These are phyloP conservation scores for Heliconius melpomene DNA, from an alignment of 1,140 invertebrate species.

Conservation along the genomic window DNA sequence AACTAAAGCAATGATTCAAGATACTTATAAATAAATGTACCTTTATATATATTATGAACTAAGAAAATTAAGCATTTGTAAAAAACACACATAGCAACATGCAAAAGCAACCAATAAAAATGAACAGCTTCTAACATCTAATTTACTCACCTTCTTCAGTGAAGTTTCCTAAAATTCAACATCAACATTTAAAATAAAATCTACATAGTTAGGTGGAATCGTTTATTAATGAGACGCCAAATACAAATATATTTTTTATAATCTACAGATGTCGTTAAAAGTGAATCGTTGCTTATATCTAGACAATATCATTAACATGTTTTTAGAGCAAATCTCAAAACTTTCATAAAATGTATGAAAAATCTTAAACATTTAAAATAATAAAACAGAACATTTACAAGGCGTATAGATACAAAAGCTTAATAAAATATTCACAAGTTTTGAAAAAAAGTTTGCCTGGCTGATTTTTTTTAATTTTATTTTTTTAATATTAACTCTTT, in stretches of 20 bases:
- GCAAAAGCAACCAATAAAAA: slow-evolving; percentile 55
- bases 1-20: neutral
- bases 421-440: slow-evolving; percentile 35
- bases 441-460: slow-evolving; percentile 26
- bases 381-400: slow-evolving; percentile 41
- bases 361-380: slow-evolving; percentile 36
- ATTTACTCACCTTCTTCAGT: slow-evolving; percentile 41
- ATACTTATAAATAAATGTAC: neutral
- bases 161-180: slow-evolving; percentile 31
- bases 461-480: slow-evolving; percentile 23
- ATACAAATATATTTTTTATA: slow-evolving; percentile 42
- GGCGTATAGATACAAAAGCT: slow-evolving; percentile 46
- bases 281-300: slow-evolving; percentile 24
- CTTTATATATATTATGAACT: too few relatives aligned
- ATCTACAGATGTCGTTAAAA: slow-evolving; percentile 23
- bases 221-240: slow-evolving; percentile 68
- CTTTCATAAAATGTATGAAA: slow-evolving; percentile 25
- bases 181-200: slow-evolving; percentile 51
- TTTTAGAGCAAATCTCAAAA: slow-evolving; percentile 35
- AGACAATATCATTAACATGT: slow-evolving; percentile 33
- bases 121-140: slow-evolving; percentile 42
- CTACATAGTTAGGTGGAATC: slow-evolving; percentile 55
- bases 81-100: slow-evolving; percentile 47
- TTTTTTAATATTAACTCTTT: slow-evolving; percentile 31
- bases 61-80: neutral